Conservation (phyloP, 1,140 invertebrate species). For the Solenopsis invicta region DNA sequence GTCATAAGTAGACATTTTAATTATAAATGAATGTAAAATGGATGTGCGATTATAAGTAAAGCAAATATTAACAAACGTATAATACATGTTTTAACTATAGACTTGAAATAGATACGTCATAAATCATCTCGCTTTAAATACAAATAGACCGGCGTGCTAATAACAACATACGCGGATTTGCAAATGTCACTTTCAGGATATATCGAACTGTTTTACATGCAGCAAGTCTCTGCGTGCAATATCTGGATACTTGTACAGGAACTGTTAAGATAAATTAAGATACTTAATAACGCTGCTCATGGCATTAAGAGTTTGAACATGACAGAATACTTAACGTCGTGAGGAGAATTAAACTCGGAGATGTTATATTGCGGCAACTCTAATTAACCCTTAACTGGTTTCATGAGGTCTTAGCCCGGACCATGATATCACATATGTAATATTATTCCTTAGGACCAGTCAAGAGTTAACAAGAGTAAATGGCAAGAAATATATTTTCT, state of each 20-base stretch:
- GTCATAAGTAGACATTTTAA: not conserved
- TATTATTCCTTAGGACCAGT: not conserved
- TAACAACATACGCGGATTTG: not conserved
- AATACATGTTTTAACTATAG: not conserved
- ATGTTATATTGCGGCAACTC: constrained; percentile 47
- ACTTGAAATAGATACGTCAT: not conserved
- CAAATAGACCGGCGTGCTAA: not conserved
- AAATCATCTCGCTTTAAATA: not conserved
- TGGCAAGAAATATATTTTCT: not conserved
- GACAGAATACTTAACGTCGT: constrained; percentile 31
- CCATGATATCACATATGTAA: constrained; percentile 31
- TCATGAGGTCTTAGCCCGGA: constrained; percentile 20
- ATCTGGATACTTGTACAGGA: not conserved
- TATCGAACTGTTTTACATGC: not conserved
- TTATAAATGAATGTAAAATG: not conserved
- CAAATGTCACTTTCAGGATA: not conserved
- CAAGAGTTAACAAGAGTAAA: constrained; percentile 20
- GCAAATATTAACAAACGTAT: not conserved
- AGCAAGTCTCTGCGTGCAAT: constrained; percentile 20
- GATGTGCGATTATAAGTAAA: not conserved
- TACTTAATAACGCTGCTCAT: constrained; percentile 12
- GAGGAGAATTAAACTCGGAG: constrained; percentile 50
- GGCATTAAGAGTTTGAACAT: constrained; percentile 34
- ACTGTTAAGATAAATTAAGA: constrained; percentile 27
- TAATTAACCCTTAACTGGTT: constrained; percentile 53